These are phyloP conservation scores for Odocoileus hemionus DNA, from an alignment of 2,113 vertebrate species.

Conservation along the genomic window DNA sequence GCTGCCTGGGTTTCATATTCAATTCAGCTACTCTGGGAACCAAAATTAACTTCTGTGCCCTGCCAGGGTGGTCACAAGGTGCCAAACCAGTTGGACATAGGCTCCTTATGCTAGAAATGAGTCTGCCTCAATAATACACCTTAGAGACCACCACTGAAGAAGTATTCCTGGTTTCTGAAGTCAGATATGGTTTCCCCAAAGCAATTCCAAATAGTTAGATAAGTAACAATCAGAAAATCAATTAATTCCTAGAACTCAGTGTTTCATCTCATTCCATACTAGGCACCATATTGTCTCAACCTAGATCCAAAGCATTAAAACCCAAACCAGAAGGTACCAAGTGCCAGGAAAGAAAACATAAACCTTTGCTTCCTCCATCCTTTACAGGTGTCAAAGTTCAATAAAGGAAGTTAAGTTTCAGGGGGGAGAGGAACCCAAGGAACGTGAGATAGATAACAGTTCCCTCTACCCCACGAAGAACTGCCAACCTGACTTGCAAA, in stretches of 20 bases:
- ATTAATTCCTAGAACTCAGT: background rate
- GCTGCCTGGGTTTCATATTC: background rate
- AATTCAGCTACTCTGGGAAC: background rate
- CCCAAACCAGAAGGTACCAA: background rate
- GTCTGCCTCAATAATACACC: background rate
- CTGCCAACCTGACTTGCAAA: background rate
- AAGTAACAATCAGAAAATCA: background rate
- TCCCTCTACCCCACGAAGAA: no score
- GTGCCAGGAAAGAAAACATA: background rate
- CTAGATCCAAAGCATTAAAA: background rate
- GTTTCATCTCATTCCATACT: background rate
- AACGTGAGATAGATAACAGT: background rate
- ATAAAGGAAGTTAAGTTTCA: background rate
- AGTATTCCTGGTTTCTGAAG: background rate
- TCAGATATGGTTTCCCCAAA: background rate
- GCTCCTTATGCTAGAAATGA: background rate
- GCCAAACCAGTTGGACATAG: background rate
- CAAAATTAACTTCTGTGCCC: background rate
- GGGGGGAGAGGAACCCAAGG: background rate
- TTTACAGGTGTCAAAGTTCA: background rate
- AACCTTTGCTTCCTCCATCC: background rate
- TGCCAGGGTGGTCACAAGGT: background rate
- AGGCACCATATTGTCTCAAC: background rate
- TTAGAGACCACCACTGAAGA: fast-evolving
- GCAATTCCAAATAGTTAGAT: background rate